Percentiles rank a stretch among this genome's conserved stretches.
These are phyloP conservation scores for Scleropages formosus DNA, from an alignment of 2,797 vertebrate species.

Conservation along the genomic window DNA sequence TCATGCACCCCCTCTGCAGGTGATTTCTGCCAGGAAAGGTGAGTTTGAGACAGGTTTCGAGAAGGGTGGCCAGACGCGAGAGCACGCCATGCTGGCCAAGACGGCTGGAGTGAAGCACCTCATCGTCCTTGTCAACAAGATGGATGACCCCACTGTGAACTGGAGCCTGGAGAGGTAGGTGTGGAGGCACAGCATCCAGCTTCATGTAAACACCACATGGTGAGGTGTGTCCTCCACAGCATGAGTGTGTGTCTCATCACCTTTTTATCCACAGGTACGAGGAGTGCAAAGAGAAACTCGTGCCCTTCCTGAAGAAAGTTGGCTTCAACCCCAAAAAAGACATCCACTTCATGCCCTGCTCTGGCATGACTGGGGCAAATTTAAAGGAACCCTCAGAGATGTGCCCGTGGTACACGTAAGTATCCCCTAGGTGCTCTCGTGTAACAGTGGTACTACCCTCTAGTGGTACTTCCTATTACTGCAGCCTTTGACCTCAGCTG, in stretches of 20 bases:
- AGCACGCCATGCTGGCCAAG: conserved; percentile 97
- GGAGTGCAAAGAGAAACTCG: conserved; percentile 97
- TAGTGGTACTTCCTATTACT: no score
- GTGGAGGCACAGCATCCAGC: background rate
- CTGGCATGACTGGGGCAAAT: conserved; percentile 92
- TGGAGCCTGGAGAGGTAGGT: conserved; percentile 93
- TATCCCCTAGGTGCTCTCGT: background rate
- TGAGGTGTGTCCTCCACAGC: no score
- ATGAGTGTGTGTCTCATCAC: background rate
- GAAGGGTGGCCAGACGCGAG: conserved; percentile 94
- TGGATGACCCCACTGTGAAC: conserved; percentile 97
- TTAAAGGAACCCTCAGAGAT: conserved; percentile 89
- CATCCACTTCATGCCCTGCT: conserved; percentile 98
- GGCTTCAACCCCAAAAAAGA: conserved; percentile 98
- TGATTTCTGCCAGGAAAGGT: conserved; percentile 96
- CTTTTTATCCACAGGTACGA: conserved; percentile 75
- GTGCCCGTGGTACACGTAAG: conserved; percentile 95
- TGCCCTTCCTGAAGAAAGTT: conserved; percentile 98
- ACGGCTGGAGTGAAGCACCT: conserved; percentile 96
- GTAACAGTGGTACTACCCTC: background rate
- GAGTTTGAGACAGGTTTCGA: conserved; percentile 98
- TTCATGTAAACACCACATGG: background rate
- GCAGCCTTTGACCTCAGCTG: no score
- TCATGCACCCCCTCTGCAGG: conserved; percentile 61
- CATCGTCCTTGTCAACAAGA: conserved; percentile 97